Evolutionary conservation across 2,888 invertebrate species (phyloP).

Genomic region (Iphiclides podalirius): DNA sequence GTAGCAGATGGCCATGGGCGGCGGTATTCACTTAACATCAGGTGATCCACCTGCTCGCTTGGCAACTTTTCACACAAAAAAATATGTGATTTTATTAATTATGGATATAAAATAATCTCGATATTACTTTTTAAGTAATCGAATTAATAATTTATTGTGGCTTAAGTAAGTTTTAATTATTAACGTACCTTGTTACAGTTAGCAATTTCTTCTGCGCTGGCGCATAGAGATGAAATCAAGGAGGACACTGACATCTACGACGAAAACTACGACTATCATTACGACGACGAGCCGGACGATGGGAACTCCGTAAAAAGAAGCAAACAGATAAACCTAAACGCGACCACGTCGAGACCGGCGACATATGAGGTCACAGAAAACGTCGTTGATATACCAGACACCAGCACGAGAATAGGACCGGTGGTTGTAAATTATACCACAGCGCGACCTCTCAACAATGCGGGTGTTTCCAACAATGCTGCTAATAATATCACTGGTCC

Average conservation of each 20-base stretch:
- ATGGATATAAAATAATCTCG: too few relatives aligned
- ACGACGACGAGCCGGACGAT: conserved; percentile 4
- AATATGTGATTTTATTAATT: too few relatives aligned
- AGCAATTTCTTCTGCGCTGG: not conserved
- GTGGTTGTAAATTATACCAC: conserved; percentile 42
- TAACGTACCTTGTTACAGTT: not conserved
- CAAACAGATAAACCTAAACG: not conserved
- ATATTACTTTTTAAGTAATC: too few relatives aligned
- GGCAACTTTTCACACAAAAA: too few relatives aligned
- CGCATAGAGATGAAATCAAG: not conserved
- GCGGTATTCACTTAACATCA: too few relatives aligned
- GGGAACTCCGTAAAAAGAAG: not conserved
- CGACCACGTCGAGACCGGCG: conserved; percentile 15
- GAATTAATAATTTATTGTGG: too few relatives aligned
- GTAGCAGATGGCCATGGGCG: too few relatives aligned
- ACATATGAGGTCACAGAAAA: conserved; percentile 58
- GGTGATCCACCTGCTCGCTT: too few relatives aligned
- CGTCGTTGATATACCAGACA: conserved; percentile 52
- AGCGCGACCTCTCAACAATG: conserved; percentile 40
- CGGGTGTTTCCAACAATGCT: not conserved
- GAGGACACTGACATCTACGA: not conserved
- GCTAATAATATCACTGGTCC: not conserved
- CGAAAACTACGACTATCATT: conserved; percentile 15
- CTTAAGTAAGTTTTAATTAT: too few relatives aligned
- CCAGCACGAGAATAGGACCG: conserved; percentile 36